These are phyloP conservation scores for Crenichthys baileyi DNA, from an alignment of 2,797 vertebrate species.

Conservation along the genomic window DNA sequence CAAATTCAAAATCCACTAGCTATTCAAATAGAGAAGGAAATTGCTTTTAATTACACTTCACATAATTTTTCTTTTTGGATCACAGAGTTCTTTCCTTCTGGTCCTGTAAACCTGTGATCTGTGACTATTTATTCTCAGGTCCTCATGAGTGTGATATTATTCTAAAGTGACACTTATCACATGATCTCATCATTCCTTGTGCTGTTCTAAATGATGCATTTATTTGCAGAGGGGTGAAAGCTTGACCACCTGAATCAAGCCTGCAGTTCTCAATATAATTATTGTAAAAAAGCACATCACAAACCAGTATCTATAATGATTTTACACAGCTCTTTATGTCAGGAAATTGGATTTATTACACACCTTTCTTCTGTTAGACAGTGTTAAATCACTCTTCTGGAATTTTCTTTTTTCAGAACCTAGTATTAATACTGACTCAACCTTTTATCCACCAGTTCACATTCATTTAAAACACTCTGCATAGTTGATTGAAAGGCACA, in stretches of 20 bases:
- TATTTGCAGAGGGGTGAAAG: not conserved
- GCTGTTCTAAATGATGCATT: not conserved
- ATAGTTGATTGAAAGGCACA: not conserved
- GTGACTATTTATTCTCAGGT: not conserved
- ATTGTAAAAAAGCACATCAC: not conserved
- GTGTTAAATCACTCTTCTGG: not conserved
- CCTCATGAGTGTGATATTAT: not conserved
- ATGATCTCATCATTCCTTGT: not conserved
- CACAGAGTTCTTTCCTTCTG: not conserved
- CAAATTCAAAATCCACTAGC: not conserved
- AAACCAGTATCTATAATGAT: not conserved
- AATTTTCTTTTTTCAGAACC: not conserved
- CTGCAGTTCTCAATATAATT: not conserved
- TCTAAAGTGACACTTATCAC: not conserved
- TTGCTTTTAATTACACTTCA: too few species aligned
- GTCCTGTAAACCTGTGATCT: not conserved
- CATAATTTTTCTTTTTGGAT: too few species aligned
- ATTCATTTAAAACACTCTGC: not conserved
- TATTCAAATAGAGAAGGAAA: not conserved
- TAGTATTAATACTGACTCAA: not conserved
- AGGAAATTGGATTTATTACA: not conserved
- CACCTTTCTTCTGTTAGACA: not conserved
- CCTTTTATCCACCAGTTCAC: not conserved
- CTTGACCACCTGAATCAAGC: not conserved
- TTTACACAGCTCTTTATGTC: too few species aligned